These are phyloP conservation scores for Drosophila asahinai DNA, from an alignment of 1,140 invertebrate species.

Conservation along the genomic window DNA sequence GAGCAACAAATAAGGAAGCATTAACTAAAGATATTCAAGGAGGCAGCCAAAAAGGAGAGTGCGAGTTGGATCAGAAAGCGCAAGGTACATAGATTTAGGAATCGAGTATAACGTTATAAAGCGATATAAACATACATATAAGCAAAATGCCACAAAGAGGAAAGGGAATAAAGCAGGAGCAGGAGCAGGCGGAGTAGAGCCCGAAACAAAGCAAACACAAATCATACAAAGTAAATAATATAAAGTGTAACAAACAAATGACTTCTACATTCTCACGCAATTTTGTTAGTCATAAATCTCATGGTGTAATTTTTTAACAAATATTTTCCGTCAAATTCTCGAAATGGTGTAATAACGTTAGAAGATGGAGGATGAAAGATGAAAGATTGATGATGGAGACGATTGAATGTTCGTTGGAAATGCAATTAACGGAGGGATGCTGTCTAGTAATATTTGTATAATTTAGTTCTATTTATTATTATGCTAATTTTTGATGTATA, in stretches of 20 bases:
- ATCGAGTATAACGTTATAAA: constrained; percentile 57
- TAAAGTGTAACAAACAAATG: constrained; percentile 58
- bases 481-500: constrained; percentile 82
- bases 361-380: constrained; percentile 10
- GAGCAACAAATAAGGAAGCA: constrained; percentile 61
- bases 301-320: constrained; percentile 75
- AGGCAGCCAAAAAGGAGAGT: constrained; percentile 53
- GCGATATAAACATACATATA: constrained; percentile 44
- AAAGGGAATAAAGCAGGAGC: background rate
- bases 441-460: constrained; percentile 84
- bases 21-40: constrained; percentile 55
- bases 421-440: constrained; percentile 59
- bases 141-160: constrained; percentile 35
- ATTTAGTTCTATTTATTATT: constrained; percentile 83
- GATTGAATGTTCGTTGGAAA: constrained; percentile 44
- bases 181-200: constrained; percentile 10
- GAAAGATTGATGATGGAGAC: constrained; percentile 5
- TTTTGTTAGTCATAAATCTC: constrained; percentile 79
- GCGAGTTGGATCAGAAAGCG: constrained; percentile 45
- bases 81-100: constrained; percentile 70
- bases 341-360: constrained; percentile 42
- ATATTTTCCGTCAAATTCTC: constrained; percentile 55
- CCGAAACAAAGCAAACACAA: constrained; percentile 49
- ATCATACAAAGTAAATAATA: constrained; percentile 61
- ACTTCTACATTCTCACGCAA: constrained; percentile 80